Percentiles rank a stretch among this genome's conserved stretches.
These are phyloP conservation scores for Rhingia campestris DNA, from an alignment of 2,888 invertebrate genomes.

Conservation along the genomic window DNA sequence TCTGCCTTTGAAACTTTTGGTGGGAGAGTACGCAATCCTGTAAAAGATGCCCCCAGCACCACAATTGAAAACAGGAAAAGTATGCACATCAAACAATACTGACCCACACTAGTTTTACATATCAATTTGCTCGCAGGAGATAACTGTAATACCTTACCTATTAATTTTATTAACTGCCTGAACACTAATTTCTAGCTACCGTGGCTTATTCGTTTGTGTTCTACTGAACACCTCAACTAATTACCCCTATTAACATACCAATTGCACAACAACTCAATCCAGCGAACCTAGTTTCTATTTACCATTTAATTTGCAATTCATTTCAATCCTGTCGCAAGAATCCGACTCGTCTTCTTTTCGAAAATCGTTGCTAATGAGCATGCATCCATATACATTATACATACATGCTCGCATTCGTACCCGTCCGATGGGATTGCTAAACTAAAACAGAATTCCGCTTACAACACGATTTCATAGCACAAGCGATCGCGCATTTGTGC, in stretches of 20 bases:
- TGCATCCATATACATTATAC: conserved; percentile 7
- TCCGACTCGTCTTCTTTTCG: conserved; percentile 7
- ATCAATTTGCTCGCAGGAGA: no score
- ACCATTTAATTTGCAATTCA: conserved; percentile 12
- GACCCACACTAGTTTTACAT: no score
- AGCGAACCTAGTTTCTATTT: neutral
- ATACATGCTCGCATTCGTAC: neutral
- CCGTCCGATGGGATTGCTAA: conserved; percentile 3
- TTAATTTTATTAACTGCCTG: no score
- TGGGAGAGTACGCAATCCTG: no score
- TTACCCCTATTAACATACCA: neutral
- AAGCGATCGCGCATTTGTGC: conserved; percentile 1
- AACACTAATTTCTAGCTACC: no score
- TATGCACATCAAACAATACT: no score
- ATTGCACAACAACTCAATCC: conserved; percentile 1
- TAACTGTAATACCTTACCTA: no score
- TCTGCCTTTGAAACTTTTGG: no score
- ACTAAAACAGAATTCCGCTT: conserved; percentile 29
- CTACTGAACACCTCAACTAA: neutral
- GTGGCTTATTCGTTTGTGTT: neutral
- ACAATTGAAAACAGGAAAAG: no score
- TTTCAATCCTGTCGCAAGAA: conserved; percentile 36
- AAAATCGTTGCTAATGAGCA: conserved; percentile 8
- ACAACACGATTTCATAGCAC: conserved; percentile 48
- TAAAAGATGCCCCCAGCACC: no score